Percentiles rank a stretch among this genome's conserved stretches.
Evolutionary conservation across 2,797 vertebrate species (phyloP).

Genomic region (Bufotes viridis): DNA sequence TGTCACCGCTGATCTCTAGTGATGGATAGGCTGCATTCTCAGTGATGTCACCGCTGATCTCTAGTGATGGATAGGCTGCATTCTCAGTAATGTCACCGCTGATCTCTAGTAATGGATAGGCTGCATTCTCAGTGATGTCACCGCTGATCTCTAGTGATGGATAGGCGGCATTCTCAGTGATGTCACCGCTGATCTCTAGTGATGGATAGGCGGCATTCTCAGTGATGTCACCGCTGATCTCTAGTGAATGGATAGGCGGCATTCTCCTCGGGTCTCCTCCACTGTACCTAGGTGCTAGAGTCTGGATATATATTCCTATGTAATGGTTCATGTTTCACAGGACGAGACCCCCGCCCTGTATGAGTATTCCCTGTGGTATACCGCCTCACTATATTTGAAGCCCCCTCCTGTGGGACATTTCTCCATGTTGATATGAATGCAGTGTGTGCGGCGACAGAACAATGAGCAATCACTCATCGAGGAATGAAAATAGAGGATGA

Average conservation of each 20-base stretch:
- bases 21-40: constrained; percentile 7
- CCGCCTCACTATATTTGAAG: neutral
- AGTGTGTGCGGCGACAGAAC: constrained; percentile 15
- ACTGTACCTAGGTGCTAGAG: too few relatives aligned
- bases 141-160: neutral
- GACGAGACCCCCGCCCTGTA: too few relatives aligned
- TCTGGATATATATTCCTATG: too few relatives aligned
- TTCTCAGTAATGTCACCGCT: neutral
- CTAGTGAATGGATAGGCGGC: neutral
- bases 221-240: neutral
- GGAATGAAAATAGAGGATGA: constrained; percentile 19
- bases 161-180: neutral
- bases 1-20: neutral
- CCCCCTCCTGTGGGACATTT: neutral
- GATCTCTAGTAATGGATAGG: neutral
- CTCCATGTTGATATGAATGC: constrained; percentile 17
- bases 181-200: neutral
- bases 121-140: neutral
- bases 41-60: neutral
- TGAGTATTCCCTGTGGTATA: neutral
- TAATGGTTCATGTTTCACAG: too few relatives aligned
- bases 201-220: neutral
- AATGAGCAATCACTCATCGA: constrained; percentile 23
- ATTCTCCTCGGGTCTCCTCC: too few relatives aligned
- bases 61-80: constrained; percentile 1